Conservation (phyloP, 2,888 invertebrate species). For the Corythucha ciliata region DNA sequence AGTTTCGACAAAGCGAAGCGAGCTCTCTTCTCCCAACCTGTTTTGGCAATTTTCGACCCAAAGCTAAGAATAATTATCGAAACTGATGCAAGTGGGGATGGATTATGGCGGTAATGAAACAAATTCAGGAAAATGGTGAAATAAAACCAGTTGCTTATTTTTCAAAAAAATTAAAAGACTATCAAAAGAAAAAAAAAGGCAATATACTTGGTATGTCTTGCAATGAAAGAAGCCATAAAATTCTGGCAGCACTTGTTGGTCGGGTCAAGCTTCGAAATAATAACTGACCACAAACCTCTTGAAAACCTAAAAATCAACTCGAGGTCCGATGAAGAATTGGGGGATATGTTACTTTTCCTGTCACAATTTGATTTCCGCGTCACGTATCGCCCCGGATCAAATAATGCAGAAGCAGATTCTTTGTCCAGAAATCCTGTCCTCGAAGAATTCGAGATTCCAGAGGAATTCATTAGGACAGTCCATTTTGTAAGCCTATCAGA, state of each 20-base stretch:
- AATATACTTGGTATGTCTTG: background rate
- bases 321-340: conserved; percentile 9
- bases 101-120: background rate
- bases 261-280: conserved; percentile 8
- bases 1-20: conserved; percentile 14
- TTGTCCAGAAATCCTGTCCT: conserved; percentile 11
- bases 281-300: conserved; percentile 26
- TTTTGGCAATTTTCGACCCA: conserved; percentile 3
- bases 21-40: background rate
- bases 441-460: no score
- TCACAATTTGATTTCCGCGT: conserved; percentile 12
- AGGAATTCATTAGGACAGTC: no score
- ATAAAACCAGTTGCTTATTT: conserved; percentile 17
- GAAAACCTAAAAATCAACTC: conserved; percentile 8
- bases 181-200: conserved; percentile 9
- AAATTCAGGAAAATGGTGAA: background rate
- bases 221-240: conserved; percentile 12
- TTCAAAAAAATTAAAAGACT: conserved; percentile 10
- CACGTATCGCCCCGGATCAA: conserved; percentile 2
- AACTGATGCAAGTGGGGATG: conserved; percentile 30
- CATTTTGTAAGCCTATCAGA: no score
- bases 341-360: conserved; percentile 12
- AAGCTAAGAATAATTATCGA: conserved; percentile 29
- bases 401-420: conserved; percentile 7
- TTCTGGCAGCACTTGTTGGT: conserved; percentile 18